These are phyloP conservation scores for Labia minor DNA, from an alignment of 2,888 invertebrate genomes.

Conservation along the genomic window DNA sequence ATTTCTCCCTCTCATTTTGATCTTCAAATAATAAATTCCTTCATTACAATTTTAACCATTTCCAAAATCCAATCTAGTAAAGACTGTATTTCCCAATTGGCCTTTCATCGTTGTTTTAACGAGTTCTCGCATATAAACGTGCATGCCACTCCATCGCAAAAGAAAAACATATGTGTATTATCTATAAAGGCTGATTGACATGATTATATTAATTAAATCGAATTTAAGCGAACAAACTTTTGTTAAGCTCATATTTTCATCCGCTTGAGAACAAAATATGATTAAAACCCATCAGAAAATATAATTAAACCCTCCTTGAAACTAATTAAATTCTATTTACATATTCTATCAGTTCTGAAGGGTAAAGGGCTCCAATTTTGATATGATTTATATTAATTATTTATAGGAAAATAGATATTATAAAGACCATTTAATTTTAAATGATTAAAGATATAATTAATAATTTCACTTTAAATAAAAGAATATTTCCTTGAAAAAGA, in stretches of 20 bases:
- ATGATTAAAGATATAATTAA: no score
- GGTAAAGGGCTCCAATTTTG: no score
- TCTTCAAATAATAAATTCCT: background rate
- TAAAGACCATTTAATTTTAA: no score
- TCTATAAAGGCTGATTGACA: constrained; percentile 7
- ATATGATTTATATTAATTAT: no score
- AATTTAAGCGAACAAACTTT: constrained; percentile 7
- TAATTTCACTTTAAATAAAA: no score
- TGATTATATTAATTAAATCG: constrained; percentile 13
- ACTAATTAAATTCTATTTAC: constrained; percentile 1
- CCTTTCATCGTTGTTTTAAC: background rate
- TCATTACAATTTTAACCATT: background rate
- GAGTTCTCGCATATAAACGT: background rate
- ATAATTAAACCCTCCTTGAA: background rate
- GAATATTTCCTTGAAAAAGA: no score
- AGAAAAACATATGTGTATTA: background rate
- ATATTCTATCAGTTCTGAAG: background rate
- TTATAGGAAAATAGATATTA: no score
- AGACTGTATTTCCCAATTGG: background rate
- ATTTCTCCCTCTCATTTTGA: no score
- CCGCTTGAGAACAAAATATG: background rate
- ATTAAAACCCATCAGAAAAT: background rate
- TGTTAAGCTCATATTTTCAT: background rate
- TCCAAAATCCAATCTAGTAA: background rate
- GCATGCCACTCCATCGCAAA: background rate